phyloP scores from a whole-genome alignment of 2,888 invertebrate species.

The Sesamia inferens region DNA sequence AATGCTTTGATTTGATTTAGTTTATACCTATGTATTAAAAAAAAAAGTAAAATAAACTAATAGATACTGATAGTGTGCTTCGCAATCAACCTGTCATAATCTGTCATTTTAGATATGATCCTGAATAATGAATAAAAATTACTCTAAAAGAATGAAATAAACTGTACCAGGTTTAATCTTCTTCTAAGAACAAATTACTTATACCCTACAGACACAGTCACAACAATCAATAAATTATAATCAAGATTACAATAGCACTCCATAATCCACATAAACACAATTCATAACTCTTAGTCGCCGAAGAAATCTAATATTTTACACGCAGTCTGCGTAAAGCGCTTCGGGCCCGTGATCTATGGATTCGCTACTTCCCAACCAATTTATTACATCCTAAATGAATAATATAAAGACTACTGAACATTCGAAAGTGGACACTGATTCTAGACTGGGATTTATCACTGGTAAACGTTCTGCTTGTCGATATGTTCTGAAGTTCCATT shows the following conservation, averaged over 20 bases:
- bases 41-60: no score
- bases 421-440: constrained; percentile 72
- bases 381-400: constrained; percentile 75
- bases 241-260: constrained; percentile 12
- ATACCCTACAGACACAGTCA: neutral
- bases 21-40: no score
- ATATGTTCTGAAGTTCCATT: constrained; percentile 55
- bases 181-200: neutral
- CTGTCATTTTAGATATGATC: no score
- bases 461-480: constrained; percentile 50
- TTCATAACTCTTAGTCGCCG: constrained; percentile 46
- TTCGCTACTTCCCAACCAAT: constrained; percentile 71
- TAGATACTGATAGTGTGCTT: no score
- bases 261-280: neutral
- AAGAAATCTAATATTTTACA: constrained; percentile 69
- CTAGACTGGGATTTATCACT: constrained; percentile 58
- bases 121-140: no score
- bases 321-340: constrained; percentile 62
- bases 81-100: no score
- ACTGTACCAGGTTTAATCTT: no score
- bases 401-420: constrained; percentile 69
- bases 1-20: no score
- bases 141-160: no score
- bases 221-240: neutral
- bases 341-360: constrained; percentile 72